These are phyloP conservation scores for Indicator indicator DNA, from an alignment of 2,113 vertebrate species.

Conservation along the genomic window DNA sequence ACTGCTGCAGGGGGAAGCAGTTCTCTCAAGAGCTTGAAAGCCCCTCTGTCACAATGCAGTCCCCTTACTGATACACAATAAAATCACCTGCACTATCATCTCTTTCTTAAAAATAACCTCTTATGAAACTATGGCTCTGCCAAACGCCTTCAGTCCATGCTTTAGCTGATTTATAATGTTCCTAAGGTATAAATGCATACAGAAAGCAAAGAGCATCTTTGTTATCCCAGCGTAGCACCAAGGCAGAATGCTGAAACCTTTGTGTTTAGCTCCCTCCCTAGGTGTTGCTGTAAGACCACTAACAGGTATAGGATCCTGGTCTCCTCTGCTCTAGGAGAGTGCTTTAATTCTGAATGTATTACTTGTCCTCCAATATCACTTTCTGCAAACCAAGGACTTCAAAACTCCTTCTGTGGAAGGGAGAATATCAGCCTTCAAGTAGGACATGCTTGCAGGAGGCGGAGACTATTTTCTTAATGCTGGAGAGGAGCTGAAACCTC, in stretches of 20 bases:
- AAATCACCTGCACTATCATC: background rate
- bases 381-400: background rate
- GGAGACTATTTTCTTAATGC: background rate
- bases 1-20: background rate
- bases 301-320: background rate
- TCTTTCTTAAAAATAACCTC: background rate
- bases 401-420: background rate
- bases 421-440: background rate
- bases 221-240: background rate
- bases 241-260: background rate
- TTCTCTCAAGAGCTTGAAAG: background rate
- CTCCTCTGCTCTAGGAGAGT: background rate
- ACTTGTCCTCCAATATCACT: background rate
- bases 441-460: background rate
- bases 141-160: background rate
- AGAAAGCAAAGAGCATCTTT: background rate
- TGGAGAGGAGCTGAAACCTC: background rate
- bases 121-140: background rate
- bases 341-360: background rate
- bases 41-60: background rate
- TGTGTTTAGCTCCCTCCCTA: background rate
- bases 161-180: background rate
- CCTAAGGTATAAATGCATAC: background rate
- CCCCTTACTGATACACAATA: background rate
- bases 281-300: background rate